These are phyloP conservation scores for Macrostomum lignano DNA, from an alignment of 1,140 invertebrate genomes.

Conservation along the genomic window DNA sequence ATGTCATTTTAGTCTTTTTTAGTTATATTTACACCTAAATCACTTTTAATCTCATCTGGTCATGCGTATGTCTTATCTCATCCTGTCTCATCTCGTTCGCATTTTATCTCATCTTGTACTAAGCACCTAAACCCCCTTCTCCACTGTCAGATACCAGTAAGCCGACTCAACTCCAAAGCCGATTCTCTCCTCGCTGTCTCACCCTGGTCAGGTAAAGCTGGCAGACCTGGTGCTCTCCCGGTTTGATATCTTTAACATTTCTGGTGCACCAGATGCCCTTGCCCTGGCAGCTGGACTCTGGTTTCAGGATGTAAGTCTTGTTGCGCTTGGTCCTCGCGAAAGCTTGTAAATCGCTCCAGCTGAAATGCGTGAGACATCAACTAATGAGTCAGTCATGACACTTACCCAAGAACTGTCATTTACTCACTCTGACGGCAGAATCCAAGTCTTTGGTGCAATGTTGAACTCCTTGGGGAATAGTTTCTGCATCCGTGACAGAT, in stretches of 20 bases:
- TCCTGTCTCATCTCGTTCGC: too few relatives aligned
- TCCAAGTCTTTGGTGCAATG: slow-evolving; percentile 73
- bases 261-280: slow-evolving; percentile 53
- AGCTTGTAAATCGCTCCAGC: slow-evolving; percentile 24
- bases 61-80: too few relatives aligned
- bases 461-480: slow-evolving; percentile 57
- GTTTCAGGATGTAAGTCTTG: slow-evolving; percentile 58
- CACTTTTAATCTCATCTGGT: too few relatives aligned
- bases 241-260: slow-evolving; percentile 44
- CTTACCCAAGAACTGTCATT: not conserved
- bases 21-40: too few relatives aligned
- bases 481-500: slow-evolving; percentile 54
- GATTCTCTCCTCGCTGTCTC: slow-evolving; percentile 9
- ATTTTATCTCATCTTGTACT: too few relatives aligned
- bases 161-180: too few relatives aligned
- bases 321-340: slow-evolving; percentile 31
- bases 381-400: not conserved
- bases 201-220: slow-evolving; percentile 43
- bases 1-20: too few relatives aligned
- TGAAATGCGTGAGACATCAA: slow-evolving; percentile 5
- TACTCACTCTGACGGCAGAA: slow-evolving; percentile 50
- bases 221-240: slow-evolving; percentile 48
- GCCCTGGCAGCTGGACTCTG: slow-evolving; percentile 54
- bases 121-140: too few relatives aligned
- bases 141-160: too few relatives aligned